phyloP scores from a whole-genome alignment of 1,140 invertebrate genomes.

The Drosophila paulistorum region DNA sequence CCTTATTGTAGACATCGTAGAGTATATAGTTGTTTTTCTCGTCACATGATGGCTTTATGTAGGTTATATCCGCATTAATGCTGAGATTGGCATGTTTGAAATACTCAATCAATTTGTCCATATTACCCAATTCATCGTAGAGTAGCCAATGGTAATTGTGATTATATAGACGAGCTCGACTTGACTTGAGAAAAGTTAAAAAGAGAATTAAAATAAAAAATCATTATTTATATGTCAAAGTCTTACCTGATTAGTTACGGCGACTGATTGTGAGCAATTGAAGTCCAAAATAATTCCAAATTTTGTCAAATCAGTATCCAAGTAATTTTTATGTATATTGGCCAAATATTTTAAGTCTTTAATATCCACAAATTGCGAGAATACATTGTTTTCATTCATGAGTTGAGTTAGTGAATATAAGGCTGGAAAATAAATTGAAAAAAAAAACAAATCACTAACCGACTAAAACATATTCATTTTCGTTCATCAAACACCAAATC shows the following conservation, averaged over 20 bases:
- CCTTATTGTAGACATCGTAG: slow-evolving; percentile 76
- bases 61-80: slow-evolving; percentile 67
- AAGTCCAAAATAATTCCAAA: slow-evolving; percentile 68
- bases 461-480: too few species aligned
- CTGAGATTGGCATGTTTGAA: slow-evolving; percentile 63
- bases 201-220: neutral
- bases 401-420: slow-evolving; percentile 41
- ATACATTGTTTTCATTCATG: slow-evolving; percentile 46
- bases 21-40: slow-evolving; percentile 33
- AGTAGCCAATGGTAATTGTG: slow-evolving; percentile 66
- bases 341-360: slow-evolving; percentile 17
- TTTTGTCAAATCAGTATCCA: slow-evolving; percentile 49
- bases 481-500: too few species aligned
- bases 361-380: slow-evolving; percentile 60
- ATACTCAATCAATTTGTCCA: slow-evolving; percentile 32
- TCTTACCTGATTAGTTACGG: slow-evolving; percentile 57
- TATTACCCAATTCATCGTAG: slow-evolving; percentile 54
- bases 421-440: slow-evolving; percentile 11
- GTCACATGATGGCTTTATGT: slow-evolving; percentile 7
- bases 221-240: neutral
- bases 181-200: slow-evolving; percentile 40
- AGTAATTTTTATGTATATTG: slow-evolving; percentile 49
- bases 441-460: neutral
- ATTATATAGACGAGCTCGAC: slow-evolving; percentile 50
- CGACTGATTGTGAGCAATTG: slow-evolving; percentile 40